Percentiles rank a stretch among this genome's conserved stretches.
Evolutionary conservation across 2,888 invertebrate species (phyloP).

Genomic region (Deilephila porcellus): DNA sequence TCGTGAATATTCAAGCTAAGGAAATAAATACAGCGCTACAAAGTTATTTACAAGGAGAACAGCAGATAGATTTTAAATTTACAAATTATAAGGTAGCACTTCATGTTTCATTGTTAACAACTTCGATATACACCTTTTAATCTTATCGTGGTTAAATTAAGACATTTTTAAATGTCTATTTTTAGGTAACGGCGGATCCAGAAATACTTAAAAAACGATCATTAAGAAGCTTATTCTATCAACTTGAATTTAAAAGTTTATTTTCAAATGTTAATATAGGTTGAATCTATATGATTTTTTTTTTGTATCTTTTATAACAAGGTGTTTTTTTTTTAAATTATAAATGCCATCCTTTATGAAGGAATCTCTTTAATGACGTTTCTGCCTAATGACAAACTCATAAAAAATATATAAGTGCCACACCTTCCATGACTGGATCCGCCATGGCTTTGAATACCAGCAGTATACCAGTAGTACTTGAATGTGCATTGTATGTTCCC

Average conservation of each 20-base stretch:
- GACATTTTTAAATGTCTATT: background rate
- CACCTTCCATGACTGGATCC: background rate
- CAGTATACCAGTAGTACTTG: background rate
- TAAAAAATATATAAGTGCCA: no score
- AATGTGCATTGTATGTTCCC: background rate
- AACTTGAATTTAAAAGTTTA: no score
- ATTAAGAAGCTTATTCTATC: no score
- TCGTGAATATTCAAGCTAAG: conserved; percentile 2
- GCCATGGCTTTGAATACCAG: background rate
- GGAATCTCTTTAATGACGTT: no score
- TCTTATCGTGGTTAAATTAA: conserved; percentile 11
- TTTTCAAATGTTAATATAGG: no score
- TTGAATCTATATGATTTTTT: no score
- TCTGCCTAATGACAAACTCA: no score
- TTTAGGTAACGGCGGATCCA: background rate
- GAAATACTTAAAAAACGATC: no score
- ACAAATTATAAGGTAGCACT: conserved; percentile 18
- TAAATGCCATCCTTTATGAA: no score
- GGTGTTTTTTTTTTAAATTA: no score
- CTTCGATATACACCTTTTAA: conserved; percentile 19
- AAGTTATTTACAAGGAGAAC: conserved; percentile 21
- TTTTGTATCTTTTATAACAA: no score
- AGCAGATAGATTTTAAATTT: background rate
- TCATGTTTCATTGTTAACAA: conserved; percentile 11
- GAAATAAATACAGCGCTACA: conserved; percentile 6